Evolutionary conservation across 2,113 vertebrate species (phyloP).

Genomic region (Pycnonotus jocosus): DNA sequence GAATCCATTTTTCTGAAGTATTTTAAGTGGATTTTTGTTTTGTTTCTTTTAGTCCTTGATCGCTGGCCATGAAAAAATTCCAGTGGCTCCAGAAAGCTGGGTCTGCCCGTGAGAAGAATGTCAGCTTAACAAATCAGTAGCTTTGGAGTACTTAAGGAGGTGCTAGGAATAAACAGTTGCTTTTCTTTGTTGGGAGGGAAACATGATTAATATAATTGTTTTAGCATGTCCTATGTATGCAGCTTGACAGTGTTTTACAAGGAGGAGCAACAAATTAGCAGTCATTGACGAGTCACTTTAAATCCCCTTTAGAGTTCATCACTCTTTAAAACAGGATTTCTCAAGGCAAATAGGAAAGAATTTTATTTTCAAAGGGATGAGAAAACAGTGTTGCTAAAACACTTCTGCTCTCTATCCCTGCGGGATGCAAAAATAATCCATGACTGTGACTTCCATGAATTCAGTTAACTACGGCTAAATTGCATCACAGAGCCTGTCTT

Average conservation of each 20-base stretch:
- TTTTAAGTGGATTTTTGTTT: conserved; percentile 21
- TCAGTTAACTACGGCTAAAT: conserved; percentile 53
- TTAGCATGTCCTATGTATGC: conserved; percentile 30
- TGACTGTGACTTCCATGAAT: conserved; percentile 60
- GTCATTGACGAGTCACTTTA: conserved; percentile 51
- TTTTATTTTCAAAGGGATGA: conserved; percentile 51
- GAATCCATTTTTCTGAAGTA: conserved; percentile 34
- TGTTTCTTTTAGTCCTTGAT: conserved; percentile 32
- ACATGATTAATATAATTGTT: conserved; percentile 61
- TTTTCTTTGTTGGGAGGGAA: conserved; percentile 54
- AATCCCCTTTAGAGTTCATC: conserved; percentile 62
- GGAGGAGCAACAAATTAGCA: conserved; percentile 63
- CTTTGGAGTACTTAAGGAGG: conserved; percentile 64
- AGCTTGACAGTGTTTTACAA: conserved; percentile 56
- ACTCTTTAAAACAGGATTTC: conserved; percentile 63
- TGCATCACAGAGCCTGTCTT: conserved; percentile 19
- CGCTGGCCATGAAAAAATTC: conserved; percentile 32
- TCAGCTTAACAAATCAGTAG: conserved; percentile 66
- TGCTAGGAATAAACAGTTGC: conserved; percentile 57
- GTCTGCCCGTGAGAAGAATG: conserved; percentile 54
- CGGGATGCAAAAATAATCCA: conserved; percentile 50
- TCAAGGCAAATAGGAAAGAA: neutral
- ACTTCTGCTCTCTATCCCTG: conserved; percentile 24
- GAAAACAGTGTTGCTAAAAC: conserved; percentile 48
- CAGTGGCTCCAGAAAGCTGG: conserved; percentile 47